These are phyloP conservation scores for Sylvietta virens DNA, from an alignment of 2,113 vertebrate genomes.

Conservation along the genomic window DNA sequence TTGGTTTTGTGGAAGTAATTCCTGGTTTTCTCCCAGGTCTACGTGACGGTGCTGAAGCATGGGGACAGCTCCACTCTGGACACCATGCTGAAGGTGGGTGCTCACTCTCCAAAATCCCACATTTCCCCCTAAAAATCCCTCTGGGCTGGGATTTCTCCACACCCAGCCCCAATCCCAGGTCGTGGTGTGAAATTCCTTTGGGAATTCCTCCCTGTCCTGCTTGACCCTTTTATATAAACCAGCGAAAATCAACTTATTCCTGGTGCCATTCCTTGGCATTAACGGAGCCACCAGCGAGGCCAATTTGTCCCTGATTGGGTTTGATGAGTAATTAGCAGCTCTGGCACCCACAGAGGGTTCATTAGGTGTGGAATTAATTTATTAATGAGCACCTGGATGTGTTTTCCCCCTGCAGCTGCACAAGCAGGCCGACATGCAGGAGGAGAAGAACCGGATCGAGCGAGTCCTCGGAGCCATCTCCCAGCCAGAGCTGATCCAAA, in stretches of 20 bases:
- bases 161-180: not conserved
- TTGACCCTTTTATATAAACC: not conserved
- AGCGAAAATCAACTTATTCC: not conserved
- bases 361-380: not conserved
- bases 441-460: slow-evolving; percentile 96
- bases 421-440: slow-evolving; percentile 98
- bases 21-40: slow-evolving; percentile 77
- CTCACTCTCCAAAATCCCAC: fast-evolving
- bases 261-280: not conserved
- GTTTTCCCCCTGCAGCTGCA: slow-evolving; percentile 78
- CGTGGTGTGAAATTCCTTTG: not conserved
- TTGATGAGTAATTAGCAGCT: not conserved
- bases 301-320: not conserved
- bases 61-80: slow-evolving; percentile 90
- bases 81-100: slow-evolving; percentile 92
- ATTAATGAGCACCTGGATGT: fast-evolving
- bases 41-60: slow-evolving; percentile 94
- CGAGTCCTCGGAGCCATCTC: slow-evolving; percentile 93
- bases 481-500: slow-evolving; percentile 92
- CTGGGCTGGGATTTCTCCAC: not conserved
- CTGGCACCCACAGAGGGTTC: fast-evolving
- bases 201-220: not conserved
- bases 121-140: not conserved
- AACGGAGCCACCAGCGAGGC: not conserved
- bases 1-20: not conserved